These are phyloP conservation scores for Nudaria mundana DNA, from an alignment of 2,888 invertebrate genomes.

Conservation along the genomic window DNA sequence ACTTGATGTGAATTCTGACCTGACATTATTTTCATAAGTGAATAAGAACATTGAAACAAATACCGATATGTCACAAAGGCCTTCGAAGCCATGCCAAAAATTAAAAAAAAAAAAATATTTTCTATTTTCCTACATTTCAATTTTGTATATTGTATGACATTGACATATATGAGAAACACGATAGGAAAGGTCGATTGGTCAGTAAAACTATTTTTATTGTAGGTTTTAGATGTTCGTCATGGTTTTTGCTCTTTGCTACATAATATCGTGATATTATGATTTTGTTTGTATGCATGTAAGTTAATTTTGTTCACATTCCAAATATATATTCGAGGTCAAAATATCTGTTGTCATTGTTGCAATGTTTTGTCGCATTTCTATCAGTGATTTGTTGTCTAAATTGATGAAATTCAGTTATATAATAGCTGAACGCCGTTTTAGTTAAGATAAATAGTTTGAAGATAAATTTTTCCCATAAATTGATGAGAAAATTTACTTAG, in stretches of 20 bases:
- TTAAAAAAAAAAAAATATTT: no score
- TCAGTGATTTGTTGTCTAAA: conserved; percentile 18
- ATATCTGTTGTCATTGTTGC: conserved; percentile 20
- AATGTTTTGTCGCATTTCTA: conserved; percentile 21
- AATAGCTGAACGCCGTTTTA: conserved; percentile 14
- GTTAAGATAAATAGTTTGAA: neutral
- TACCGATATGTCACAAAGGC: no score
- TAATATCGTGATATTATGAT: conserved; percentile 46
- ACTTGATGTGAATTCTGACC: no score
- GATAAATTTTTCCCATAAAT: neutral
- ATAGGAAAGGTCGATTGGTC: conserved; percentile 62
- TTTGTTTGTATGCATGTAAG: conserved; percentile 66
- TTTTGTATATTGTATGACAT: no score
- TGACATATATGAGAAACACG: no score
- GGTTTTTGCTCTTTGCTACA: conserved; percentile 69
- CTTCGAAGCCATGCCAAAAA: no score
- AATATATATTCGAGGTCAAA: conserved; percentile 16
- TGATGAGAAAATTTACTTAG: no score
- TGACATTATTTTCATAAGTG: no score
- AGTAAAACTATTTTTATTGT: conserved; percentile 56
- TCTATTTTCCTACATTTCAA: no score
- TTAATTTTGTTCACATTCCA: conserved; percentile 34
- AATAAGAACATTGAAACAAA: no score
- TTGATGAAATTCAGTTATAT: conserved; percentile 26
- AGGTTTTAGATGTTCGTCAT: conserved; percentile 58